These are phyloP conservation scores for Cephus runcator DNA, from an alignment of 2,888 invertebrate genomes.

Conservation along the genomic window DNA sequence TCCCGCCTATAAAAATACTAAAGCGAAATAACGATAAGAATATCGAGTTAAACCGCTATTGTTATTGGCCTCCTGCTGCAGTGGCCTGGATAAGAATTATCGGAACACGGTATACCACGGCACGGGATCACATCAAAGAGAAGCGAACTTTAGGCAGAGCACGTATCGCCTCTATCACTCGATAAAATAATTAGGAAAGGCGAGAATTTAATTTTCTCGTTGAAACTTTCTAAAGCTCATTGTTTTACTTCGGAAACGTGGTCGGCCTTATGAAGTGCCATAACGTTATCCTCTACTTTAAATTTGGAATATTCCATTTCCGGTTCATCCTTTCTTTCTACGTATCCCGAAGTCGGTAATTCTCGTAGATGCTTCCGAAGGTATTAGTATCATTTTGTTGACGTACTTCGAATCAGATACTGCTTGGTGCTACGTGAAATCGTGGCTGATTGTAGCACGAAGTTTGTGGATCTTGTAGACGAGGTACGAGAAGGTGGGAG, in stretches of 20 bases:
- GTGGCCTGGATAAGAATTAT: not conserved
- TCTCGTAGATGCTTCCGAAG: not conserved
- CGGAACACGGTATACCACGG: not conserved
- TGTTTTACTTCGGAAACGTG: not conserved
- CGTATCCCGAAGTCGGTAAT: not conserved
- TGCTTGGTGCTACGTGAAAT: not conserved
- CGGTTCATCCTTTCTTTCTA: not conserved
- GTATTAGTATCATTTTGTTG: not conserved
- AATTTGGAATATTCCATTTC: not conserved
- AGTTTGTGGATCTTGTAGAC: not conserved
- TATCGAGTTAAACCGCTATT: not conserved
- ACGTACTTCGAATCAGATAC: not conserved
- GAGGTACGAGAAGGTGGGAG: not conserved
- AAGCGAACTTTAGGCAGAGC: not conserved
- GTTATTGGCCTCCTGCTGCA: not conserved
- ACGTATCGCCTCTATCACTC: conserved; percentile 7
- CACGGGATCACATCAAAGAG: not conserved
- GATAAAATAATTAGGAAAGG: conserved; percentile 20
- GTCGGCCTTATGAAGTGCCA: not conserved
- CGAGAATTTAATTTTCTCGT: conserved; percentile 15
- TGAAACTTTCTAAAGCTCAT: not conserved
- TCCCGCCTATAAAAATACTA: not conserved
- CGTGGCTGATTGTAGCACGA: not conserved
- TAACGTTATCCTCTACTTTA: not conserved
- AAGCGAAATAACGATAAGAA: not conserved